A percentile compares a stretch with the other conserved stretches of the same genome.
These are phyloP conservation scores for Thomomys bottae DNA, from an alignment of 2,113 vertebrate genomes.

Conservation along the genomic window DNA sequence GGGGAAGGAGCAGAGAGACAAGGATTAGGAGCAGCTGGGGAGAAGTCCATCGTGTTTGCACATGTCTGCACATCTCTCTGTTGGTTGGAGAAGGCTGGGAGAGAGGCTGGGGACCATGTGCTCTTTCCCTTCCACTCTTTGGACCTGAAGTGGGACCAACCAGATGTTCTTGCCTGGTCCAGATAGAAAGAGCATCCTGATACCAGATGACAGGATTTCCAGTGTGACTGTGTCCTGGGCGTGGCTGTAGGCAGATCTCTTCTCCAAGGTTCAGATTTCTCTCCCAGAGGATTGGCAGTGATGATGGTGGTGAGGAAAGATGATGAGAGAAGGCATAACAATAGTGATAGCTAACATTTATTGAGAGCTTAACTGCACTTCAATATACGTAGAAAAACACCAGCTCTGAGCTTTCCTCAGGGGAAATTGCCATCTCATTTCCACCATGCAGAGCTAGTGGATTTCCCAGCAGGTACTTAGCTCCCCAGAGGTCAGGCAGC, in stretches of 20 bases:
- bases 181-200: background rate
- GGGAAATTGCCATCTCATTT: too few species aligned
- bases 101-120: background rate
- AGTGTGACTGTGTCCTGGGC: background rate
- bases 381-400: background rate
- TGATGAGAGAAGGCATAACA: background rate
- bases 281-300: background rate
- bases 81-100: background rate
- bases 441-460: background rate
- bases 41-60: accelerated
- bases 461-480: background rate
- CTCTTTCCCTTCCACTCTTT: background rate
- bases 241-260: background rate
- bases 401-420: background rate
- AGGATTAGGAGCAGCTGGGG: background rate
- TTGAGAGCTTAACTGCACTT: background rate
- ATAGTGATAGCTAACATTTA: background rate
- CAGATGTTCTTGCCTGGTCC: background rate
- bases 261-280: background rate
- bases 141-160: background rate
- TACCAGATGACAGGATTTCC: background rate
- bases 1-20: background rate
- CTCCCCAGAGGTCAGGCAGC: background rate
- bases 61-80: background rate
- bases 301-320: background rate